Conservation (phyloP, 1,140 invertebrate species). For the Rhizoglyphus robini region DNA sequence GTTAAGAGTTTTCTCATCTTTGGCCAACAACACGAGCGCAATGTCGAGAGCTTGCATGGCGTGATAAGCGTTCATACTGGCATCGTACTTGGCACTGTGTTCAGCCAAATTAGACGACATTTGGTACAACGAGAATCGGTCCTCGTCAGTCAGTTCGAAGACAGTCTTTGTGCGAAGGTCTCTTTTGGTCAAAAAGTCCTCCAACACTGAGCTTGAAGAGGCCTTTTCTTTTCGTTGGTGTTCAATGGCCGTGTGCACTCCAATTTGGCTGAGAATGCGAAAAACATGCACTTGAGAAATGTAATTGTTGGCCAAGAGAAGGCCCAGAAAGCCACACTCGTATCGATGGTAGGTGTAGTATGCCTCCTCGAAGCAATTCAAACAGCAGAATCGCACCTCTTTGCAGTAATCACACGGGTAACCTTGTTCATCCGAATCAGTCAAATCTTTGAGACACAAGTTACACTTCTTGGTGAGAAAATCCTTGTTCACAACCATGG, state of each 20-base stretch:
- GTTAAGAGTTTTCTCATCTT: too few relatives aligned
- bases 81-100: neutral
- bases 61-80: neutral
- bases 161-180: neutral
- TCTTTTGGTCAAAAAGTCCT: neutral
- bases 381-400: neutral
- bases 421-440: neutral
- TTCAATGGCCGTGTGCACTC: neutral
- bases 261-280: neutral
- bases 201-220: neutral
- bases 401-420: neutral
- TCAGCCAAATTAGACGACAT: neutral
- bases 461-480: neutral
- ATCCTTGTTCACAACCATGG: neutral
- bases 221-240: neutral
- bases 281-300: neutral
- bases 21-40: neutral
- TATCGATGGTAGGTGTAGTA: slow-evolving; percentile 2
- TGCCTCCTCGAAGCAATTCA: neutral
- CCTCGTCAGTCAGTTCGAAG: neutral
- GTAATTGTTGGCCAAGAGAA: neutral
- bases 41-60: neutral
- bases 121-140: neutral
- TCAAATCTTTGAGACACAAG: neutral
- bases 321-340: slow-evolving; percentile 6